Evolutionary conservation across 2,113 vertebrate species (phyloP), one percentile per base, ranked within the genome.

Genomic region (Oreochromis aureus): DNA sequence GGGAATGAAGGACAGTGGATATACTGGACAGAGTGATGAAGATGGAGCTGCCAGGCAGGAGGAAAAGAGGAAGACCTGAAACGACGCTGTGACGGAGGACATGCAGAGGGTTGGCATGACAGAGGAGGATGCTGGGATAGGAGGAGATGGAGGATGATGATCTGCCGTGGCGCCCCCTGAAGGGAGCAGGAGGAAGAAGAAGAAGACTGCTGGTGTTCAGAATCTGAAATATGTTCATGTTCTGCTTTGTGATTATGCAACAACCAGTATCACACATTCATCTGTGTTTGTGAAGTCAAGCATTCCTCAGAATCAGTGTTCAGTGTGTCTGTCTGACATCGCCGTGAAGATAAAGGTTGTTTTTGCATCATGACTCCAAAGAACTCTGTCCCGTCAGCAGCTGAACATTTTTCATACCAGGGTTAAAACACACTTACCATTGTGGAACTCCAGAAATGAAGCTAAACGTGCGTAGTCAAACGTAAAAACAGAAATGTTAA

Each of bases 401-500:
- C 30, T 34, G 16, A 61, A 61, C 55, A 1, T 51, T 8, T 51
- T 51, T 56, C 55, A 58, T 58, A 58, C 55, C 55, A 58, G 55
- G 55, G 12, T 15, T 58, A 15, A 58, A 58, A 58, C 55, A 58
- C 22, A 58, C 55, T 5, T 58, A 58, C 22, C 27, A 58, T 8
- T 58, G 24, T 58, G 22, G 55, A 58, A 58, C 55, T 27, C 12
- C 24, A 58, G 24, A 58, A 27, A 58, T 8, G 6, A 8, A 58
- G 24, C 4, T 58, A 27, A 58, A 58, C 7, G 0, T 58, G 56
- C 7, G 13, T 2, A 1, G 2, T 1, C 24, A 58, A 8, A 58
- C 4, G 1, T 58, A 16, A 58, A 58, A 58, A 58, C 12, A 58
- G 24, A 58, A 58, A 58, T 1, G 12, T 27, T 58, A 58, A 58